A percentile compares a stretch with the other conserved stretches of the same genome.
Conservation (phyloP, 2,113 vertebrate genomes). For the Sander vitreus region DNA sequence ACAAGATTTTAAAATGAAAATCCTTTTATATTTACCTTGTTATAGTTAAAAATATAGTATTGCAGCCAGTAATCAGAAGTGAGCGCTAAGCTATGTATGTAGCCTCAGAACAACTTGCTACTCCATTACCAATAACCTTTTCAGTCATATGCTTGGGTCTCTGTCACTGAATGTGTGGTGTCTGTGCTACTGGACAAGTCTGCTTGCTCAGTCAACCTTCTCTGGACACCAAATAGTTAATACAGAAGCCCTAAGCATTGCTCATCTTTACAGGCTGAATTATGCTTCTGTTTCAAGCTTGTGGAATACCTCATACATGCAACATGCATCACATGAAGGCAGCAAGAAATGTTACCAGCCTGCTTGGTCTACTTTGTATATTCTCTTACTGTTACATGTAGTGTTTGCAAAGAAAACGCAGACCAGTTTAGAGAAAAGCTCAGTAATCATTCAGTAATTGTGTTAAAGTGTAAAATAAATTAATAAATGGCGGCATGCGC, state of each 20-base stretch:
- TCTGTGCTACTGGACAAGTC: background rate
- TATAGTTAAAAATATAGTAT: background rate
- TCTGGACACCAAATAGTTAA: background rate
- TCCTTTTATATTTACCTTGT: background rate
- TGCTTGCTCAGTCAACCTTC: background rate
- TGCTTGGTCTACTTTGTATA: background rate
- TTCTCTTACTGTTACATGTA: background rate
- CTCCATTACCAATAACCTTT: background rate
- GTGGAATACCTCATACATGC: background rate
- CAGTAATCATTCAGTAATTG: background rate
- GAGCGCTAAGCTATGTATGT: background rate
- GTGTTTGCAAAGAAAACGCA: too few species aligned
- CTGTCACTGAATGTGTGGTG: too few species aligned
- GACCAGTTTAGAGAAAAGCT: too few species aligned
- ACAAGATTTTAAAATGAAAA: too few species aligned
- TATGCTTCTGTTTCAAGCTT: too few species aligned
- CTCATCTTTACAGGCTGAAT: too few species aligned
- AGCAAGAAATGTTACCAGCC: background rate
- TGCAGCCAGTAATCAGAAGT: background rate
- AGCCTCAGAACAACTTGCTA: background rate
- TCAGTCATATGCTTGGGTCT: background rate
- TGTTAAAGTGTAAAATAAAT: too few species aligned
- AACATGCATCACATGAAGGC: background rate
- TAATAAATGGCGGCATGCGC: too few species aligned
- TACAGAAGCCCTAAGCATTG: background rate